Evolutionary conservation across 2,888 invertebrate species (phyloP), one percentile per base, ranked within the genome.

Genomic region (Nebria brevicollis): DNA sequence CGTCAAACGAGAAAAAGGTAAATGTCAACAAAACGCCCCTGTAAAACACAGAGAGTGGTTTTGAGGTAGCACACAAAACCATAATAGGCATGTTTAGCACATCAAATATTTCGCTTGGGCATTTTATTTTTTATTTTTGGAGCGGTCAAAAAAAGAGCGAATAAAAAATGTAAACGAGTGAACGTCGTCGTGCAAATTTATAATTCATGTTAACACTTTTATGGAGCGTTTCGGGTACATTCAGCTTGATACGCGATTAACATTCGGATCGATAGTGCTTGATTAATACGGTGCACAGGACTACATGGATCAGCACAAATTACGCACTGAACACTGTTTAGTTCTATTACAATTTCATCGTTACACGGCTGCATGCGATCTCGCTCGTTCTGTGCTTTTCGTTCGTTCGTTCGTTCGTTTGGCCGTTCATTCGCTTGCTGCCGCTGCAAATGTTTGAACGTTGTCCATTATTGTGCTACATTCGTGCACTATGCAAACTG

Each of bases 61-160:
- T 88, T 88, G 88, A 88, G 88, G 88, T 88, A 87, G 86, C 87
- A 88, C 88, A 87, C 88, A 88, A 88, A 82, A 88, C 88, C 88
- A 88, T 88, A 88, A 88, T 88, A 88, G 88, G 86, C 85, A 87
- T 88, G 88, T 88, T 88, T 88, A 20, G 88, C 88, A 88, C 88
- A 89, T 88, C 88, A 88, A 88, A 88, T 88, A 87, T 87, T 87
- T 88, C 87, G 87, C 87, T 88, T 6, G 43, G 10, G 43, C 43
- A 1, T 43, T 43, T 43, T 43, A 6, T 43, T 43, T 43, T 89
- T 88, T 89, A 88, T 87, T 88, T 87, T 86, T 20, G 20, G 85
- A 83, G 85, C 86, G 87, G 85, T 85, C 85, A 86, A 85, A 86
- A 85, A 85, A 85, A 85, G 82, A 84, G 83, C 83, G 78, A 73